Conservation (phyloP, 2,113 vertebrate species). For the Alethe diademata region DNA sequence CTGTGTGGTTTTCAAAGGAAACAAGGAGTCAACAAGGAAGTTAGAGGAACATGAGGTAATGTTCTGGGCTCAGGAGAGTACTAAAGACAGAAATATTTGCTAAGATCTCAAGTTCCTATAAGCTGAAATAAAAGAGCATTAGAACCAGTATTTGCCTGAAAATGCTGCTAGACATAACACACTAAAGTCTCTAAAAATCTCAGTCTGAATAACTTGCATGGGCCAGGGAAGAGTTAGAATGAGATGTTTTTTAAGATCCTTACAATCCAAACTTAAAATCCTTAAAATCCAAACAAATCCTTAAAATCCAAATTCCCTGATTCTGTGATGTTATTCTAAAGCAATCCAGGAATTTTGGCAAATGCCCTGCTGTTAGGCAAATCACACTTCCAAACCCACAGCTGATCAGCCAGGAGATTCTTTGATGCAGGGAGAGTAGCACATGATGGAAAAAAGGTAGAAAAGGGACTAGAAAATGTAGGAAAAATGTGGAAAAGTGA, state of each 20-base stretch:
- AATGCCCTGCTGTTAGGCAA: rapidly evolving
- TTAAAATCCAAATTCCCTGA: neutral
- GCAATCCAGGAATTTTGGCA: neutral
- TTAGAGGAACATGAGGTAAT: neutral
- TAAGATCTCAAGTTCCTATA: neutral
- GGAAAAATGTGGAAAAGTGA: neutral
- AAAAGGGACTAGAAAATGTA: neutral
- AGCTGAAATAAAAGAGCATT: neutral
- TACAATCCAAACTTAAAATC: neutral
- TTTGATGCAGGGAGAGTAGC: neutral
- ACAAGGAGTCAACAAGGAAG: neutral
- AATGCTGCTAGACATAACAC: neutral
- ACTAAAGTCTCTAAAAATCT: neutral
- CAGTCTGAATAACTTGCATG: neutral
- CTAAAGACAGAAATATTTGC: neutral
- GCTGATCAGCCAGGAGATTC: neutral
- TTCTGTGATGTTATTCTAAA: neutral
- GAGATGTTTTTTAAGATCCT: neutral
- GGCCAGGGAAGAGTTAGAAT: neutral
- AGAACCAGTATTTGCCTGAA: neutral
- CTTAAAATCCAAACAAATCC: too few species aligned
- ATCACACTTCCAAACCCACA: neutral
- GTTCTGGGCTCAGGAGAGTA: neutral
- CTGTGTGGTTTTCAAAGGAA: neutral
- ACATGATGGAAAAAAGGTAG: neutral